Evolutionary conservation across 2,888 invertebrate species (phyloP).

Genomic region (Tyria jacobaeae): DNA sequence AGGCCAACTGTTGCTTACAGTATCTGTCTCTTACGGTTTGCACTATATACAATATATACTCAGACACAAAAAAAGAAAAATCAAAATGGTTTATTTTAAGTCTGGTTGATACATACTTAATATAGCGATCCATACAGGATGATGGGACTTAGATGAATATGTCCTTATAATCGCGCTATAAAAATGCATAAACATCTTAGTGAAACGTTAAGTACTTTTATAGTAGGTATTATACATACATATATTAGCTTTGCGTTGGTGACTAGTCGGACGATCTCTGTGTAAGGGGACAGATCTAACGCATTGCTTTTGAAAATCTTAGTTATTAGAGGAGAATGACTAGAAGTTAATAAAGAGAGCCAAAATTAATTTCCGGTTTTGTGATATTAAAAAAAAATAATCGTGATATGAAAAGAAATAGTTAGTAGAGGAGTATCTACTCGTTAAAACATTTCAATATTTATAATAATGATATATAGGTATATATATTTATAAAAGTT

Average conservation of each 20-base stretch:
- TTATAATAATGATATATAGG: no score
- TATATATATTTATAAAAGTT: no score
- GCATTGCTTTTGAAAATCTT: no score
- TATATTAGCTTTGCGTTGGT: background rate
- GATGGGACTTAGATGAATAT: background rate
- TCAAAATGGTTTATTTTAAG: background rate
- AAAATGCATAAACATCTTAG: background rate
- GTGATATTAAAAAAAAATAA: no score
- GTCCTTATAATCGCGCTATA: background rate
- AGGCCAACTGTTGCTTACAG: background rate
- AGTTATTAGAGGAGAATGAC: no score
- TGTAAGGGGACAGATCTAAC: no score
- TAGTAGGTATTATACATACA: no score
- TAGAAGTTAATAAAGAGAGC: no score
- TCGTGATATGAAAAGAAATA: no score
- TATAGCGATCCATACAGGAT: background rate
- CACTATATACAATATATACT: background rate
- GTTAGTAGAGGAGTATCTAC: no score
- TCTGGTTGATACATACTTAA: background rate
- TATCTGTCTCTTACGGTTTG: background rate
- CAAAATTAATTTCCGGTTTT: no score
- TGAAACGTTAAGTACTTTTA: background rate
- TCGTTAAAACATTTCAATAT: no score
- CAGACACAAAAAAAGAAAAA: slow-evolving; percentile 1
- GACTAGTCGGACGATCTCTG: background rate